Percentiles rank a stretch among this genome's conserved stretches.
These are phyloP conservation scores for Dinocampus coccinellae DNA, from an alignment of 2,888 invertebrate species.

Conservation along the genomic window DNA sequence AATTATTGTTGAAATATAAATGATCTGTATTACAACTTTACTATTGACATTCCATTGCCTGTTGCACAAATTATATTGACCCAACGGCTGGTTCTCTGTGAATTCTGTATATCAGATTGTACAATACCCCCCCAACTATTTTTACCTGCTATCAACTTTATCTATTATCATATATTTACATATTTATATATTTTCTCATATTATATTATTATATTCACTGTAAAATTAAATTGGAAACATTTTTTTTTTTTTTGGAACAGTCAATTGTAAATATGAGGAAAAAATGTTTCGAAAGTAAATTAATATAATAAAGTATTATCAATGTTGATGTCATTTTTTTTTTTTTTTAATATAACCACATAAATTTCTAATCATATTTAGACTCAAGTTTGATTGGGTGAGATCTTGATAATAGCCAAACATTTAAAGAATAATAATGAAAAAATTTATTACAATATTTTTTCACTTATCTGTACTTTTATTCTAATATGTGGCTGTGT, in stretches of 20 bases:
- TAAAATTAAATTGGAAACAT: no score
- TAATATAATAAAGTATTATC: not conserved
- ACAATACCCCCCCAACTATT: constrained; percentile 2
- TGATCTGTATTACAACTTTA: not conserved
- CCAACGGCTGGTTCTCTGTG: not conserved
- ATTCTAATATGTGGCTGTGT: not conserved
- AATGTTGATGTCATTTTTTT: not conserved
- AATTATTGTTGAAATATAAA: no score
- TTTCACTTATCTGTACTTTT: constrained; percentile 9
- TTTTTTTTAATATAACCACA: not conserved
- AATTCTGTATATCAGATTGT: constrained; percentile 3
- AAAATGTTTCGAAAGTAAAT: no score
- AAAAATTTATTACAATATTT: not conserved
- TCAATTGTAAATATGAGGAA: no score
- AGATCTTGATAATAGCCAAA: not conserved
- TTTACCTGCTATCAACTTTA: not conserved
- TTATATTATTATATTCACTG: no score
- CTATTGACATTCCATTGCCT: constrained; percentile 35
- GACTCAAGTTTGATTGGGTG: not conserved
- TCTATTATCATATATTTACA: not conserved
- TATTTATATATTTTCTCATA: no score
- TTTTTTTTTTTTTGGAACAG: no score
- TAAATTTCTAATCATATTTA: not conserved
- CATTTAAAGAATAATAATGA: not conserved
- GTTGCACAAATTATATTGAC: constrained; percentile 42